These are phyloP conservation scores for Tachina lurida DNA, from an alignment of 2,888 invertebrate species.

Conservation along the genomic window DNA sequence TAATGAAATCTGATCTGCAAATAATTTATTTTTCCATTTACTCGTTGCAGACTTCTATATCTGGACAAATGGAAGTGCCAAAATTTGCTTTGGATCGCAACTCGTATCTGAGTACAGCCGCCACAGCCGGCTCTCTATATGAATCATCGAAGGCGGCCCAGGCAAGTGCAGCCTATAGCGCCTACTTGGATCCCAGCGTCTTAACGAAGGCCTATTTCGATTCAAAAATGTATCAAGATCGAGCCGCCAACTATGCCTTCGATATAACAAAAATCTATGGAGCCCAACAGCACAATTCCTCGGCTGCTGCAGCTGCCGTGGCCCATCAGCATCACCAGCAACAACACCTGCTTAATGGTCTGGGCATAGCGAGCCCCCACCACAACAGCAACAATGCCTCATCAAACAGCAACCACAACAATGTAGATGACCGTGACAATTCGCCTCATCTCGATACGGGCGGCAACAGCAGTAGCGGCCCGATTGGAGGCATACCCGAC, in stretches of 20 bases:
- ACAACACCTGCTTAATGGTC: slow-evolving; percentile 77
- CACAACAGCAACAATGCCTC: slow-evolving; percentile 76
- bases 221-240: slow-evolving; percentile 83
- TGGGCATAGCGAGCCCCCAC: slow-evolving; percentile 75
- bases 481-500: slow-evolving; percentile 72
- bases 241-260: slow-evolving; percentile 83
- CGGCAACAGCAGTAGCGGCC: slow-evolving; percentile 73
- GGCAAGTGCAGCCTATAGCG: slow-evolving; percentile 82
- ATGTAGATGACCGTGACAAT: slow-evolving; percentile 81
- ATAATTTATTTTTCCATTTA: slow-evolving; percentile 11
- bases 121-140: slow-evolving; percentile 80
- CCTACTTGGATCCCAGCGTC: slow-evolving; percentile 83
- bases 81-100: slow-evolving; percentile 83
- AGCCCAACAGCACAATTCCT: slow-evolving; percentile 80
- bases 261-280: slow-evolving; percentile 83
- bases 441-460: slow-evolving; percentile 81
- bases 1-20: slow-evolving; percentile 23
- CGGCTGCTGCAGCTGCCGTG: slow-evolving; percentile 77
- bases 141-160: slow-evolving; percentile 79
- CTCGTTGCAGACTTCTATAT: slow-evolving; percentile 77
- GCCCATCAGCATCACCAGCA: slow-evolving; percentile 81
- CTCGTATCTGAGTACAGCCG: slow-evolving; percentile 80
- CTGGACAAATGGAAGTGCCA: slow-evolving; percentile 82
- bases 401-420: slow-evolving; percentile 76
- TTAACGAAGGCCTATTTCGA: slow-evolving; percentile 83